Evolutionary conservation across 2,113 vertebrate species (phyloP).

Genomic region (Perca flavescens): DNA sequence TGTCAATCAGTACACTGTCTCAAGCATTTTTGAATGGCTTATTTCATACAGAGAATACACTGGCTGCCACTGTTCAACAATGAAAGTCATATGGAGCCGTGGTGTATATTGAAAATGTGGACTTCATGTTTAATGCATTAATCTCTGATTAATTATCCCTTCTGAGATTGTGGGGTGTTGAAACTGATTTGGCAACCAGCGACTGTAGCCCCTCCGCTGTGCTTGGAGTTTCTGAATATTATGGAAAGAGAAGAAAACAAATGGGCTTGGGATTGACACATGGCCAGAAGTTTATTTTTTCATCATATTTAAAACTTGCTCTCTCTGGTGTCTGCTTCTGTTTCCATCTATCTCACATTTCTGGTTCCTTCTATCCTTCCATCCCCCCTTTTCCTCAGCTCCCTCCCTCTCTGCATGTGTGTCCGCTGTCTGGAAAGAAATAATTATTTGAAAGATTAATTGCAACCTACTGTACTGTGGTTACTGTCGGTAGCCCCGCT

Average conservation of each 20-base stretch:
- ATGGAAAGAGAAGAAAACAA: conserved; percentile 47
- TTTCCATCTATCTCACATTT: conserved; percentile 41
- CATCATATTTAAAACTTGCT: conserved; percentile 34
- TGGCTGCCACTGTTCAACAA: conserved; percentile 63
- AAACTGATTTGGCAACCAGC: conserved; percentile 61
- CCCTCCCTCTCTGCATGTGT: conserved; percentile 15
- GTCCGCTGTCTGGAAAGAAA: conserved; percentile 43
- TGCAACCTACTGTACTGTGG: conserved; percentile 65
- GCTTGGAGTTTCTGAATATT: conserved; percentile 33
- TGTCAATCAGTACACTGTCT: conserved; percentile 39
- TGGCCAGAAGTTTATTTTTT: conserved; percentile 37
- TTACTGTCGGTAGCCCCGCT: conserved; percentile 65
- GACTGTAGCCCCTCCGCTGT: conserved; percentile 24
- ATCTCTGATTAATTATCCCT: conserved; percentile 77
- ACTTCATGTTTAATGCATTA: conserved; percentile 77
- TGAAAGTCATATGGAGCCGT: conserved; percentile 56
- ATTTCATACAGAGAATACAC: conserved; percentile 64
- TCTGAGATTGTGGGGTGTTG: conserved; percentile 62
- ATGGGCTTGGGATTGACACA: conserved; percentile 43
- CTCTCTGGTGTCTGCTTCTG: conserved; percentile 40
- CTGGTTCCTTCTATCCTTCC: background rate
- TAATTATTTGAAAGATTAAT: conserved; percentile 76
- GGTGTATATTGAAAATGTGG: conserved; percentile 58
- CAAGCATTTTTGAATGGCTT: conserved; percentile 62
- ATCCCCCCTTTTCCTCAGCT: background rate